Evolutionary conservation across 2,797 vertebrate genomes (phyloP).

Genomic region (Falco columbarius): DNA sequence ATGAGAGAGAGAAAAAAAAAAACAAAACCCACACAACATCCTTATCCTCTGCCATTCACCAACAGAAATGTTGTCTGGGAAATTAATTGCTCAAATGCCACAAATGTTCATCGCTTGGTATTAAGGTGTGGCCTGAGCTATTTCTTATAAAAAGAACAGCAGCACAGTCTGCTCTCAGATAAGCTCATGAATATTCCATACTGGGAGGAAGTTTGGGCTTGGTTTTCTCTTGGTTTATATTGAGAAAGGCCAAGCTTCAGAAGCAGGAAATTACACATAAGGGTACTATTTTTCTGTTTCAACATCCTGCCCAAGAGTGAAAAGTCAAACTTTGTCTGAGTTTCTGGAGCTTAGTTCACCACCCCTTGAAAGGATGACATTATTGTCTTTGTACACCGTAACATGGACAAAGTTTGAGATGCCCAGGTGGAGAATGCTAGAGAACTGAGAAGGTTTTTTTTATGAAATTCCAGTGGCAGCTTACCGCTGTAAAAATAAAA

Average conservation of each 20-base stretch:
- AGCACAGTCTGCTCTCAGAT: not conserved
- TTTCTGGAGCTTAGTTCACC: not conserved
- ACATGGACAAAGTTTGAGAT: not conserved
- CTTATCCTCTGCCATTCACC: constrained; percentile 5
- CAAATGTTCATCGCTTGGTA: constrained; percentile 38
- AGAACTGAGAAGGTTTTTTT: not conserved
- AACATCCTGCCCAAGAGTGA: not conserved
- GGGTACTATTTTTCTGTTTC: not conserved
- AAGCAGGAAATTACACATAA: constrained; percentile 12
- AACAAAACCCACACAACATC: not conserved
- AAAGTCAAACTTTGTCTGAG: not conserved
- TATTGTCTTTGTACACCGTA: not conserved
- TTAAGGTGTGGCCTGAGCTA: constrained; percentile 43
- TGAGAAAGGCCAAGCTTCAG: not conserved
- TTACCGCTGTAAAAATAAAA: not conserved
- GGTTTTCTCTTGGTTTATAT: not conserved
- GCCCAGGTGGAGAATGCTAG: not conserved
- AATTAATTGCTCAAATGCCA: constrained; percentile 48
- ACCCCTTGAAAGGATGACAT: not conserved
- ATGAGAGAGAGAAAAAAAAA: not conserved
- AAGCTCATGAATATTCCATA: not conserved
- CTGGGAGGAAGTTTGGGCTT: not conserved
- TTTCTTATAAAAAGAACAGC: constrained; percentile 39
- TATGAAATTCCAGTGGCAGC: not conserved
- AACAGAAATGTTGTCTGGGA: constrained; percentile 11